phyloP scores from a whole-genome alignment of 1,140 invertebrate genomes.

The Bombus fervidus region DNA sequence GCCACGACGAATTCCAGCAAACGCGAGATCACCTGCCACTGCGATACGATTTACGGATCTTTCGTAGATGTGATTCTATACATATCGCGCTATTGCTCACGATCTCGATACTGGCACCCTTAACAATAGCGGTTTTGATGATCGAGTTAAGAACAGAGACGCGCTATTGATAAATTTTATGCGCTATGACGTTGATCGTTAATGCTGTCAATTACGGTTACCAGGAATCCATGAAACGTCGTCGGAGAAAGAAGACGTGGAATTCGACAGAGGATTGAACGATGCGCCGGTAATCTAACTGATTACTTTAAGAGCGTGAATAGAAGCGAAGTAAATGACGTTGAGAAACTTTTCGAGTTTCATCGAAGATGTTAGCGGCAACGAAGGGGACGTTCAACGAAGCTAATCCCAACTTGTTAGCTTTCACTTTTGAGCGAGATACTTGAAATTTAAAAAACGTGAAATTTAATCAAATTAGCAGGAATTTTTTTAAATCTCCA shows the following conservation, averaged over 20 bases:
- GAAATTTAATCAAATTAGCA: neutral
- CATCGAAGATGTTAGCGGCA: neutral
- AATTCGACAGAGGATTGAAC: neutral
- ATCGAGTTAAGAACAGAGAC: neutral
- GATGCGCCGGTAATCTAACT: too few relatives aligned
- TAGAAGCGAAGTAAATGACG: conserved; percentile 15
- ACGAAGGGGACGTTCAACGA: neutral
- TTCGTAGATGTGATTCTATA: neutral
- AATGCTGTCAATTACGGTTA: neutral
- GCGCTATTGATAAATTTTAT: neutral
- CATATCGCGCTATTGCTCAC: too few relatives aligned
- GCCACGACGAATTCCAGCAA: neutral
- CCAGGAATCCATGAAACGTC: neutral
- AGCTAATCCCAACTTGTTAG: too few relatives aligned
- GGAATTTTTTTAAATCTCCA: neutral
- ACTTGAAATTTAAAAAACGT: neutral
- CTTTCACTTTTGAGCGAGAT: neutral
- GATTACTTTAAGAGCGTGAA: too few relatives aligned
- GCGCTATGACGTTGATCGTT: neutral
- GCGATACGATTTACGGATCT: neutral
- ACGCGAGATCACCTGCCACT: neutral
- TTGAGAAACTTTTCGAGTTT: neutral
- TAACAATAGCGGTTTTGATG: neutral
- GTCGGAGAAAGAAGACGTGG: neutral
- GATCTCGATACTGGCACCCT: too few relatives aligned